Conservation (phyloP, 2,888 invertebrate genomes). For the Synergus itoensis region DNA sequence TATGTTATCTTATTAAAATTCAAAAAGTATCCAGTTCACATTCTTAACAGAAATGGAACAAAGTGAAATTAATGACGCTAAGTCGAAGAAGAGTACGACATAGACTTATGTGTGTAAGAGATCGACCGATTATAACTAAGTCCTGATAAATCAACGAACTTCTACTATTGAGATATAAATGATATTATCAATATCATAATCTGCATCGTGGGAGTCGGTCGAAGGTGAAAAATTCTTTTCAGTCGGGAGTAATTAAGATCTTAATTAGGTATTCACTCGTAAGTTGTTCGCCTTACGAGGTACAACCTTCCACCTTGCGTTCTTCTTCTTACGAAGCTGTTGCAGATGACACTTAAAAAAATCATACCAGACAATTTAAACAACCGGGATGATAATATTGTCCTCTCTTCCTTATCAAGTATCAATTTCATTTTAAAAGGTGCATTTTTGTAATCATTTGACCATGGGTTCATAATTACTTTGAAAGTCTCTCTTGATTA, state of each 20-base stretch:
- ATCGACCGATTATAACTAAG: slow-evolving; percentile 27
- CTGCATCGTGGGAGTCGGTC: slow-evolving; percentile 71
- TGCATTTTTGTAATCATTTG: slow-evolving; percentile 37
- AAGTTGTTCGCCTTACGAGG: slow-evolving; percentile 50
- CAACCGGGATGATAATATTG: slow-evolving; percentile 45
- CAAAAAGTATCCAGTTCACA: neutral
- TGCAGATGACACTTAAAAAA: slow-evolving; percentile 25
- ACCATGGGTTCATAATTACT: neutral
- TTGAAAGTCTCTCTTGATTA: neutral
- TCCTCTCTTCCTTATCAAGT: slow-evolving; percentile 49
- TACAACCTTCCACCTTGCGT: slow-evolving; percentile 57
- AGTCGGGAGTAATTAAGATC: slow-evolving; percentile 70
- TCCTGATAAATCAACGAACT: slow-evolving; percentile 60
- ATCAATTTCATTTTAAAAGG: slow-evolving; percentile 50
- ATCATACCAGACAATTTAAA: slow-evolving; percentile 52
- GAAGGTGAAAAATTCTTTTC: slow-evolving; percentile 66
- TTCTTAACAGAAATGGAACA: neutral
- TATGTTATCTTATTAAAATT: neutral
- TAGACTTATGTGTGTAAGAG: too few relatives aligned
- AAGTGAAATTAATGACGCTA: slow-evolving; percentile 22
- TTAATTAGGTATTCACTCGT: slow-evolving; percentile 73
- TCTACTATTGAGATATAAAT: slow-evolving; percentile 62
- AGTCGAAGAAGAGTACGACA: neutral
- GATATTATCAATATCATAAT: slow-evolving; percentile 71
- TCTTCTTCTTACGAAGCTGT: slow-evolving; percentile 42